phyloP scores from a whole-genome alignment of 2,888 invertebrate genomes.

The Geophilus truncorum region DNA sequence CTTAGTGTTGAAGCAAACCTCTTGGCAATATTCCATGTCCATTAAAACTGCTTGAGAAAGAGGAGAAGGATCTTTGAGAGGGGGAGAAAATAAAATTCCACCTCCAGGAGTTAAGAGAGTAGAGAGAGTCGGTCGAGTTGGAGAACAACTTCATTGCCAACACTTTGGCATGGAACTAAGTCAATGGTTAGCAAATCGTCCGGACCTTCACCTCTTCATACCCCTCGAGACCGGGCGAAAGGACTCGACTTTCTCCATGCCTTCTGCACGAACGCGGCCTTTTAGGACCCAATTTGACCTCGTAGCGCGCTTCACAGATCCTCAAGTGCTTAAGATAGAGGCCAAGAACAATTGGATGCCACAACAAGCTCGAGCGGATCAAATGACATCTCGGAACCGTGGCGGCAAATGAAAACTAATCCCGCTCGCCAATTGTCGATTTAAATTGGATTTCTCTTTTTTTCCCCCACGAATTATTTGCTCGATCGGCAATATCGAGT shows the following conservation, averaged over 20 bases:
- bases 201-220: neutral
- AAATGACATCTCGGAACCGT: neutral
- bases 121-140: neutral
- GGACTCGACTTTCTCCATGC: neutral
- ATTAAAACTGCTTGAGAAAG: slow-evolving; percentile 14
- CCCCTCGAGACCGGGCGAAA: neutral
- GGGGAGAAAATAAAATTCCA: slow-evolving; percentile 15
- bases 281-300: slow-evolving; percentile 21
- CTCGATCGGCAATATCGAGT: neutral
- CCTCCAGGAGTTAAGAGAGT: neutral
- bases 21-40: slow-evolving; percentile 21
- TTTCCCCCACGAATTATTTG: too few relatives aligned
- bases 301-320: neutral
- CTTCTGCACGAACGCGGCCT: slow-evolving; percentile 1
- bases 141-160: slow-evolving; percentile 11
- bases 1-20: neutral
- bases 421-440: neutral
- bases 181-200: slow-evolving; percentile 27
- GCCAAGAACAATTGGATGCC: slow-evolving; percentile 2
- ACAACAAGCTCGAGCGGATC: neutral
- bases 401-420: slow-evolving; percentile 16
- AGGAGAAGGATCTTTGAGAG: neutral
- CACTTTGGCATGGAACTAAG: slow-evolving; percentile 14
- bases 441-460: too few relatives aligned
- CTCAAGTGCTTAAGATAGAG: neutral